Evolutionary conservation across 1,140 invertebrate genomes (phyloP).

Genomic region (Apis florea): DNA sequence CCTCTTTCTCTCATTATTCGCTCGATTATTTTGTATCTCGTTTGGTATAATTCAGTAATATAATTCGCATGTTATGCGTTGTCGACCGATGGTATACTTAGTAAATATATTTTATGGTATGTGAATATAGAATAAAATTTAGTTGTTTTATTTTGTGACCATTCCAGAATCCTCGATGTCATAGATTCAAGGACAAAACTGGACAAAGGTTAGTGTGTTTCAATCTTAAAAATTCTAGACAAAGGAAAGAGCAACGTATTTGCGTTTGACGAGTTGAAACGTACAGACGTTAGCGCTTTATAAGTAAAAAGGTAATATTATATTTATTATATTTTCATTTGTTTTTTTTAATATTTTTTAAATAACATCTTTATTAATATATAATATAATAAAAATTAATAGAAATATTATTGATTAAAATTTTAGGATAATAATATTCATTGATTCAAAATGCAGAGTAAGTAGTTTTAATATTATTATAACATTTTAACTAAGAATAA

Average conservation of each 20-base stretch:
- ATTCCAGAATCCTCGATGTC: not conserved
- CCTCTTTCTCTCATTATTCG: too few relatives aligned
- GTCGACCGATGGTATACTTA: not conserved
- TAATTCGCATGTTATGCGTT: too few relatives aligned
- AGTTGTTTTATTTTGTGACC: not conserved
- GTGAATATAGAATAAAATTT: too few relatives aligned
- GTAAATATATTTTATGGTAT: not conserved
- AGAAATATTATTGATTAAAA: not conserved
- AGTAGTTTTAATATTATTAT: not conserved
- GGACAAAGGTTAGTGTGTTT: slow-evolving; percentile 16
- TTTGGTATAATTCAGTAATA: too few relatives aligned
- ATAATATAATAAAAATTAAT: not conserved
- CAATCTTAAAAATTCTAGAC: slow-evolving; percentile 2
- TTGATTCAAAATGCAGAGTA: slow-evolving; percentile 24
- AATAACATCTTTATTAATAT: too few relatives aligned
- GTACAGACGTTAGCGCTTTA: not conserved
- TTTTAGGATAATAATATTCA: not conserved
- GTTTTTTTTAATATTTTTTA: not conserved
- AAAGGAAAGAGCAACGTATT: slow-evolving; percentile 31
- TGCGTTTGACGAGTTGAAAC: not conserved
- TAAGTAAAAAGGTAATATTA: too few relatives aligned
- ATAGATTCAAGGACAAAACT: not conserved
- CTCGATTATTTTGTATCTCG: too few relatives aligned
- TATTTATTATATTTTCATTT: not conserved
- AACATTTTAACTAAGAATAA: too few relatives aligned